Evolutionary conservation across 2,888 invertebrate species (phyloP), one percentile per base, ranked within the genome.

Genomic region (Isoperla grammatica): DNA sequence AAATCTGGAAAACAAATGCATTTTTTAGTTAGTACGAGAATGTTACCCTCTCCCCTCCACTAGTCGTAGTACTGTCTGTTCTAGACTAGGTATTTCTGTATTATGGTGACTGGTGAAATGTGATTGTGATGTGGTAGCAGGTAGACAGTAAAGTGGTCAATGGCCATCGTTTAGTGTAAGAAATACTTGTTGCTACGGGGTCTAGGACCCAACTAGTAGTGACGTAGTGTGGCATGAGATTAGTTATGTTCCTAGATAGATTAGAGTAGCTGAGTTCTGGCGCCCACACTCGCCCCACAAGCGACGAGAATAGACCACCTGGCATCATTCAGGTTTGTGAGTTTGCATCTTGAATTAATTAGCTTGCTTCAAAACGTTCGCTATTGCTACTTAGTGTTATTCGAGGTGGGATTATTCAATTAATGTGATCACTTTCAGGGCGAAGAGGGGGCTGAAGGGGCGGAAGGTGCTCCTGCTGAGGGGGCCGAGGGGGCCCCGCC

Each of bases 401-500:
- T 3, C 12, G 11, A 50, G 39, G 19, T 54, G 2, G 9, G 8
- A 2, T 13, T 23, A 12, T 54, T 8, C 37, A 15, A 8, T 54
- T 3, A 54, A n/a, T 56, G 15, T 42, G 17, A 1, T 20, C 12
- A 56, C 19, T 43, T 50, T 12, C 49, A 57, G 39, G 57, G 49
- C 3, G 61, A 61, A 61, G 56, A 23, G 35, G 67, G 69, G 39
- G 64, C 70, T 12, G 69, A 69, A 56, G 69, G 70, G n/a, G 68
- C 70, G 2, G 69, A 69, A 60, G 71, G 68, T 9, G 71, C 70
- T 13, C 70, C 74, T n/a, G 68, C 70, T 12, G 69, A 68, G 54
- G 68, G 70, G n/a, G 68, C 70, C 2, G 69, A 69, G 59, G 71
- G 68, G 9, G 71, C 70, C n/a, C 71, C 74, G 59, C 72, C 69